Evolutionary conservation across 1,140 invertebrate species (phyloP).

Genomic region (Papilio xuthus): DNA sequence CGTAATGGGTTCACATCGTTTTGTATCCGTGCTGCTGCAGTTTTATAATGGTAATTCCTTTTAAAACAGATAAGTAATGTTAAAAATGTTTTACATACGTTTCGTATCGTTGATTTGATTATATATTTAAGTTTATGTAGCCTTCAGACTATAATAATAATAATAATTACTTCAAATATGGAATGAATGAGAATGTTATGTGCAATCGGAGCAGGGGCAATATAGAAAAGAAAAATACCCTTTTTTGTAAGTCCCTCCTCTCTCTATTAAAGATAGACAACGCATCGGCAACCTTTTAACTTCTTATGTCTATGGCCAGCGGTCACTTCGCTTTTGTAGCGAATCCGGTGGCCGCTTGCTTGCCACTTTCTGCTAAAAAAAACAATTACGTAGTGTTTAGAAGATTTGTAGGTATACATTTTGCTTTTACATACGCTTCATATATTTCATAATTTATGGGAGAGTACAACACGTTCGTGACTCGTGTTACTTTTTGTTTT

Average conservation of each 20-base stretch:
- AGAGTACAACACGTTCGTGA: background rate
- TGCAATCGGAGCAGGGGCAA: no score
- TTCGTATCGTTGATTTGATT: background rate
- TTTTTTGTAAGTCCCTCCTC: no score
- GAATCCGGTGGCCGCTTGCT: no score
- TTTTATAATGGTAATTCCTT: slow-evolving; percentile 6
- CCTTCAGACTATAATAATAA: background rate
- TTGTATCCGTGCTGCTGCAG: background rate
- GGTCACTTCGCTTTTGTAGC: no score
- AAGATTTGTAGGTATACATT: background rate
- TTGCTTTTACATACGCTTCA: background rate
- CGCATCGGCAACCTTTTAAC: no score
- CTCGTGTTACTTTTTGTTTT: background rate
- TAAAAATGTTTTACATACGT: background rate
- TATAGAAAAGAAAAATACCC: no score
- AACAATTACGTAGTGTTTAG: no score
- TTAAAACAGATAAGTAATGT: background rate
- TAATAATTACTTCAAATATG: no score
- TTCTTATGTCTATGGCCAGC: no score
- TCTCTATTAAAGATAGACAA: no score
- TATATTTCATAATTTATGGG: background rate
- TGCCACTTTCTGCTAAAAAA: no score
- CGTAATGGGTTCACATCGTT: background rate
- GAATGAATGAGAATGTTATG: no score
- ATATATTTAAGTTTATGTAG: background rate